Conservation (phyloP, 2,113 vertebrate species). For the Pelusios castaneus region DNA sequence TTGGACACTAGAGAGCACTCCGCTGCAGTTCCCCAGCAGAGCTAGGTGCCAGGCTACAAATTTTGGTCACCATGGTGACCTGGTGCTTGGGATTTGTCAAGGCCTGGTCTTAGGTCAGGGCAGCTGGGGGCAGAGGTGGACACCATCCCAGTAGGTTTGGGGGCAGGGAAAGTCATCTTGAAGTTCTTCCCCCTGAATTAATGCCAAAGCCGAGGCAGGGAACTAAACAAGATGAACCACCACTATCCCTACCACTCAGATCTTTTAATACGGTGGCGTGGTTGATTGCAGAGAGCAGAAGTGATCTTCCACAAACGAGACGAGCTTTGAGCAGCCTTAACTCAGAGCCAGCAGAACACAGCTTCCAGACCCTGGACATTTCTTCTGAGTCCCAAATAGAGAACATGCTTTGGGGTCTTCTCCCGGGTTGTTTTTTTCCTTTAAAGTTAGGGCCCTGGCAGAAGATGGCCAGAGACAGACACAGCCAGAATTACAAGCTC, state of each 20-base stretch:
- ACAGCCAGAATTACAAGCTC: not conserved
- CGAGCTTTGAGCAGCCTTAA: not conserved
- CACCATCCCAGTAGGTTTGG: not conserved
- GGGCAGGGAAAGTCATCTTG: not conserved
- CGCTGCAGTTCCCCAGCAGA: too few relatives aligned
- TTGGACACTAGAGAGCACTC: too few relatives aligned
- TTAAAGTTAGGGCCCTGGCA: not conserved
- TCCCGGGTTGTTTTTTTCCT: not conserved
- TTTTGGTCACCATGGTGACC: too few relatives aligned
- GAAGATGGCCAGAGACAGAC: not conserved
- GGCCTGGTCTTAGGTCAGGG: not conserved
- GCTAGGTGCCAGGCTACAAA: too few relatives aligned
- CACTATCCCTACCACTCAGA: not conserved
- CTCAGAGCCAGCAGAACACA: not conserved
- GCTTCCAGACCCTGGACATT: not conserved
- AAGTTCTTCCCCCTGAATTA: not conserved
- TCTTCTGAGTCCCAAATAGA: not conserved
- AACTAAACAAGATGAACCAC: not conserved
- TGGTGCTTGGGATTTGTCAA: too few relatives aligned
- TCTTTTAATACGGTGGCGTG: not conserved
- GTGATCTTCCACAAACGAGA: not conserved
- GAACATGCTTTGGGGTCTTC: not conserved
- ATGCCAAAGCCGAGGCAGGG: not conserved
- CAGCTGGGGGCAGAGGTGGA: not conserved
- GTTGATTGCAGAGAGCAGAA: not conserved